Evolutionary conservation across 2,797 vertebrate species (phyloP).

Genomic region (Pantherophis alleghaniensis): DNA sequence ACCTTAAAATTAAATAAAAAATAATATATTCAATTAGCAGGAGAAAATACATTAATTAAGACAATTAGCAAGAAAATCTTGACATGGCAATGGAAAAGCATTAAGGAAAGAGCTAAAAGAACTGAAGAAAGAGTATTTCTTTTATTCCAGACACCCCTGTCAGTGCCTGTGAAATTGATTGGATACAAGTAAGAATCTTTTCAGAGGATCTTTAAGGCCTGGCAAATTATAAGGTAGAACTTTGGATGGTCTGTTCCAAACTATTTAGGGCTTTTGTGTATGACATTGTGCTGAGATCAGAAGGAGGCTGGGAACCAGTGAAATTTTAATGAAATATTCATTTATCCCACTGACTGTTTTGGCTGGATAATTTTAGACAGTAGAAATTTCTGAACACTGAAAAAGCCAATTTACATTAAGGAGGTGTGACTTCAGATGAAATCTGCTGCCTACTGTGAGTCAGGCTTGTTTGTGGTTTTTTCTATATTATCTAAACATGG

Average conservation of each 20-base stretch:
- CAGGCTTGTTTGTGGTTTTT: not conserved
- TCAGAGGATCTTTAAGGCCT: not conserved
- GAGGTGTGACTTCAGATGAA: not conserved
- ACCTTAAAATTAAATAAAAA: not conserved
- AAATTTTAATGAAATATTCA: not conserved
- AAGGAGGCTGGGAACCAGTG: not conserved
- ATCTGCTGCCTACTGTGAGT: not conserved
- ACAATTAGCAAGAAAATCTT: not conserved
- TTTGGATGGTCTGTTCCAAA: not conserved
- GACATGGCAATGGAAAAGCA: not conserved
- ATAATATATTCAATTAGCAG: not conserved
- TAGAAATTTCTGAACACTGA: not conserved
- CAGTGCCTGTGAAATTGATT: not conserved
- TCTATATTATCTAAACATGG: not conserved
- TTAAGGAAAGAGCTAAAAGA: not conserved
- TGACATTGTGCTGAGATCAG: not conserved
- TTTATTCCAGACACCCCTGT: not conserved
- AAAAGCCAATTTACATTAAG: not conserved
- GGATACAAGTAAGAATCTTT: not conserved
- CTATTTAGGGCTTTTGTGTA: not conserved
- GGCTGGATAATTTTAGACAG: not conserved
- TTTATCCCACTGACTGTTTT: not conserved
- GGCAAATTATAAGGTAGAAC: not conserved
- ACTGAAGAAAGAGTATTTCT: not conserved
- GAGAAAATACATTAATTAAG: not conserved